phyloP scores from a whole-genome alignment of 2,113 vertebrate genomes.

The Marmota monax region DNA sequence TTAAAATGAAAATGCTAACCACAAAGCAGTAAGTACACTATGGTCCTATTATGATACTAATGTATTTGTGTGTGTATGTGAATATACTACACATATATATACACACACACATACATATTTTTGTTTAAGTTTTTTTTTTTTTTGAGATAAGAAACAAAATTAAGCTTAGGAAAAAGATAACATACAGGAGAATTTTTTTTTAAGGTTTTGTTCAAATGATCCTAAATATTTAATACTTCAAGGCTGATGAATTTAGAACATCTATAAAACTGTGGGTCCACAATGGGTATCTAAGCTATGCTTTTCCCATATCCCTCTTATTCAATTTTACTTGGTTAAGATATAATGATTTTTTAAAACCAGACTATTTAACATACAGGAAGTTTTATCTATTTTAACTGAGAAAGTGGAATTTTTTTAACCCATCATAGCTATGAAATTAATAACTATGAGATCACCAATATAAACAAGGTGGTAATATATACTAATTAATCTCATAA shows the following conservation, averaged over 20 bases:
- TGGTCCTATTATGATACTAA: constrained; percentile 39
- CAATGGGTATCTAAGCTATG: neutral
- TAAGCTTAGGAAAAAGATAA: neutral
- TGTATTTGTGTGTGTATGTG: neutral
- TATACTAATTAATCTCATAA: constrained; percentile 48
- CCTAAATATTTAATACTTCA: constrained; percentile 11
- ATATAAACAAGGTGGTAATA: constrained; percentile 49
- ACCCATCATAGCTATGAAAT: neutral
- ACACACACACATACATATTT: no score
- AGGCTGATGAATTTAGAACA: neutral
- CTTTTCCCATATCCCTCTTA: neutral
- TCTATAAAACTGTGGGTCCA: neutral
- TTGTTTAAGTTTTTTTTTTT: neutral
- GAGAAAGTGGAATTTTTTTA: neutral
- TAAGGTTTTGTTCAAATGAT: constrained; percentile 36
- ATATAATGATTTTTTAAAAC: constrained; percentile 53
- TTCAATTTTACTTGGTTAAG: constrained; percentile 61
- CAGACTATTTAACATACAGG: neutral
- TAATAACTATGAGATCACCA: constrained; percentile 35
- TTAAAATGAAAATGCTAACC: constrained; percentile 44
- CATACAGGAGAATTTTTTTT: neutral
- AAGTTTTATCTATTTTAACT: constrained; percentile 33
- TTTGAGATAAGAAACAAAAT: neutral
- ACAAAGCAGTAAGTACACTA: neutral
- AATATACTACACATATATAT: neutral